Evolutionary conservation across 2,113 vertebrate species (phyloP).

Genomic region (Eulemur macaco): DNA sequence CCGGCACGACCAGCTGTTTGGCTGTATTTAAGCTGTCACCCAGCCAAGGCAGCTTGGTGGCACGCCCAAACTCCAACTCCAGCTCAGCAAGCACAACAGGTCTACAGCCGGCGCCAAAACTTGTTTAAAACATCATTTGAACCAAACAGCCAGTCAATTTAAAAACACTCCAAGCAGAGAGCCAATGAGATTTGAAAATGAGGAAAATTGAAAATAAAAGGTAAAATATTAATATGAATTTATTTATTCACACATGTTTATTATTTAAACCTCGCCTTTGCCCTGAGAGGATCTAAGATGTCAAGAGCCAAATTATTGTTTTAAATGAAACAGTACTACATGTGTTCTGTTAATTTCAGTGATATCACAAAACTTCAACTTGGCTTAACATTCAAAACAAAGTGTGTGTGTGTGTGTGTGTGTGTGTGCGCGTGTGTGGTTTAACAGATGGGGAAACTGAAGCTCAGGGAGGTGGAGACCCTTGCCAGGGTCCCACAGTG

Average conservation of each 20-base stretch:
- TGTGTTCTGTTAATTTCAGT: not conserved
- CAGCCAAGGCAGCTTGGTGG: constrained; percentile 63
- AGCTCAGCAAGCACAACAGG: not conserved
- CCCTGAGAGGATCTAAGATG: not conserved
- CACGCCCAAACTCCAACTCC: constrained; percentile 65
- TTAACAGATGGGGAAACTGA: not conserved
- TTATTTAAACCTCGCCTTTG: constrained; percentile 10
- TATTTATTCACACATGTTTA: not conserved
- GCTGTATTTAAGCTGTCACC: constrained; percentile 51
- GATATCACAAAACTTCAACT: not conserved
- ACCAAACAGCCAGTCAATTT: constrained; percentile 74
- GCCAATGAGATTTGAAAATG: constrained; percentile 72
- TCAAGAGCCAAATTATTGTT: not conserved
- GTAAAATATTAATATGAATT: not conserved
- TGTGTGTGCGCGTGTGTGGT: not conserved
- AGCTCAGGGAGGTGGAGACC: not conserved
- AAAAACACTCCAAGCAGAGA: constrained; percentile 53
- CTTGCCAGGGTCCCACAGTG: not conserved
- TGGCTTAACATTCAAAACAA: not conserved
- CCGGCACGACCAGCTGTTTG: constrained; percentile 58
- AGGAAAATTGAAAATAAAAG: constrained; percentile 47
- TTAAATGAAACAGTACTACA: not conserved
- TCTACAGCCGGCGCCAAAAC: not conserved
- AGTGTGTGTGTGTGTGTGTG: not conserved
- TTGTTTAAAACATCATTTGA: constrained; percentile 62